Evolutionary conservation across 2,888 invertebrate genomes (phyloP).

Genomic region (Phyllotreta cruciferae): DNA sequence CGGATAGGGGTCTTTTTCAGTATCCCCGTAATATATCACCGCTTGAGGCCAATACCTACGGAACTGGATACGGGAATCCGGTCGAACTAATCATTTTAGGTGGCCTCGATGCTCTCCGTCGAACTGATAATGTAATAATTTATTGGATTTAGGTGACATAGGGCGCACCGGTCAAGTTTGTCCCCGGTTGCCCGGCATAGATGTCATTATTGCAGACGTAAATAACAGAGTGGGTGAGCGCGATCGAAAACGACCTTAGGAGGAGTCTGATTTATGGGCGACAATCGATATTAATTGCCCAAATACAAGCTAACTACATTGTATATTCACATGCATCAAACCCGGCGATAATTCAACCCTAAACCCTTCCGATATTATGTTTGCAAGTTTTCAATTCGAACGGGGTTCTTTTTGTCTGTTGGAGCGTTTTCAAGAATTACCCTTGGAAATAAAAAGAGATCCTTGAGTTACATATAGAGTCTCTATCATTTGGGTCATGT

Average conservation of each 20-base stretch:
- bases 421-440: not conserved
- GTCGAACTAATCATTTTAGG: conserved; percentile 20
- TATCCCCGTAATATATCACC: conserved; percentile 11
- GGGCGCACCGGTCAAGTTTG: conserved; percentile 13
- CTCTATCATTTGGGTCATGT: conserved; percentile 18
- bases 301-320: too few relatives aligned
- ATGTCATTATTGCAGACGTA: conserved; percentile 26
- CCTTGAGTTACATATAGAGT: conserved; percentile 7
- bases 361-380: too few relatives aligned
- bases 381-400: too few relatives aligned
- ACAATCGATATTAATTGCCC: too few relatives aligned
- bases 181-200: conserved; percentile 1
- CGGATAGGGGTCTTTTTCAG: conserved; percentile 1
- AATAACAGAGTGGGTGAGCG: conserved; percentile 23
- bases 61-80: conserved; percentile 9
- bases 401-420: too few relatives aligned
- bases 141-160: conserved; percentile 16
- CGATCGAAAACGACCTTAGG: conserved; percentile 24
- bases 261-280: conserved; percentile 25
- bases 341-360: too few relatives aligned
- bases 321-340: too few relatives aligned
- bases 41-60: conserved; percentile 7
- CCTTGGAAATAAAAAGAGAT: conserved; percentile 14
- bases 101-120: conserved; percentile 11
- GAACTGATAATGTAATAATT: conserved; percentile 24